A percentile compares a stretch with the other conserved stretches of the same genome.
phyloP scores from a whole-genome alignment of 2,888 invertebrate genomes.

The Podotricha telesiphe region DNA sequence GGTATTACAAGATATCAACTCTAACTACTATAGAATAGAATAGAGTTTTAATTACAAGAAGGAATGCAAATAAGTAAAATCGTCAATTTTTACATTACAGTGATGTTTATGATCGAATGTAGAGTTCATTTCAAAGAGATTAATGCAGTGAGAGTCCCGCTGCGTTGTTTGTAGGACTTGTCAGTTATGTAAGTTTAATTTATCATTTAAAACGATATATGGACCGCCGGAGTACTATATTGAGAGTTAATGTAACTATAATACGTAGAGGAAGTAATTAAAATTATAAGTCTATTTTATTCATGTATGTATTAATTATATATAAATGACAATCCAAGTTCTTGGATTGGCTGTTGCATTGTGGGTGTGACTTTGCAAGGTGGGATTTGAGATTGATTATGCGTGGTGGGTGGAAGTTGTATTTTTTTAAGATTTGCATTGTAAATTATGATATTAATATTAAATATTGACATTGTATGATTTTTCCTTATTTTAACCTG shows the following conservation, averaged over 20 bases:
- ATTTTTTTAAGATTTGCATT: conserved; percentile 2
- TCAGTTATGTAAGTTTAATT: conserved; percentile 63
- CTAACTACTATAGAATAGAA: conserved; percentile 19
- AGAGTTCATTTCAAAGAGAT: conserved; percentile 46
- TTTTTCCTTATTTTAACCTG: too few species aligned
- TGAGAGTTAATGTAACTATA: neutral
- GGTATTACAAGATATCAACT: conserved; percentile 44
- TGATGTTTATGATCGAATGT: conserved; percentile 48
- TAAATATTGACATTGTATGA: neutral
- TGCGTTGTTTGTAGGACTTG: conserved; percentile 68
- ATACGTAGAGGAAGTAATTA: conserved; percentile 7
- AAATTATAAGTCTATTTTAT: conserved; percentile 11
- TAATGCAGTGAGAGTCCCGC: conserved; percentile 57
- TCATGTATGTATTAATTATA: conserved; percentile 9
- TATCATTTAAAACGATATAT: conserved; percentile 53
- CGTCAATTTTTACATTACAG: conserved; percentile 43
- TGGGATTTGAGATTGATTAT: conserved; percentile 4
- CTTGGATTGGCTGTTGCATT: conserved; percentile 11
- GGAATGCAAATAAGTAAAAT: conserved; percentile 36
- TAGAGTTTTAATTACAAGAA: neutral
- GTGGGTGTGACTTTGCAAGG: conserved; percentile 9
- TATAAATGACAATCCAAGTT: neutral
- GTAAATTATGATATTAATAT: neutral
- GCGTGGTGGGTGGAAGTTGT: neutral
- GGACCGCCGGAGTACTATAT: conserved; percentile 38